These are phyloP conservation scores for Leucophenga maculata DNA, from an alignment of 2,888 invertebrate species.

Conservation along the genomic window DNA sequence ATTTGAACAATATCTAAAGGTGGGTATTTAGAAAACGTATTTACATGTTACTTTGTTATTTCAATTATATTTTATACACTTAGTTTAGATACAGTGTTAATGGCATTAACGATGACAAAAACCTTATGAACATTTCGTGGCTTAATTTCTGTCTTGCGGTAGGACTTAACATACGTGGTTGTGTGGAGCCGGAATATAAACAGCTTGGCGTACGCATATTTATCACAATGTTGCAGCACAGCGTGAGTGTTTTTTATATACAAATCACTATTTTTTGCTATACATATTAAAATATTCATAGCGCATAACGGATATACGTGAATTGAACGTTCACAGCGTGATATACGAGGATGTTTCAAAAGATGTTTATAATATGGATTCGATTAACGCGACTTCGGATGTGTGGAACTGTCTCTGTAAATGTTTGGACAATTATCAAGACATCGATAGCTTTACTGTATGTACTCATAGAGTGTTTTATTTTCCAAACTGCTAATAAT, in stretches of 20 bases:
- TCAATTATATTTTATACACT: not conserved
- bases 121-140: constrained; percentile 47
- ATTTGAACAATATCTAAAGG: constrained; percentile 60
- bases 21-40: no score
- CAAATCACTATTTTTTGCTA: not conserved
- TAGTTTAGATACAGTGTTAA: not conserved
- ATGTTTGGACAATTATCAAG: constrained; percentile 62
- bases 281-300: constrained; percentile 31
- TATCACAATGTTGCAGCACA: constrained; percentile 51
- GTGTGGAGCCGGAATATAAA: constrained; percentile 61
- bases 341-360: constrained; percentile 64
- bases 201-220: constrained; percentile 63
- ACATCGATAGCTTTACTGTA: constrained; percentile 58
- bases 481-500: not conserved
- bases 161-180: constrained; percentile 63
- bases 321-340: constrained; percentile 66
- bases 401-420: constrained; percentile 65
- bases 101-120: not conserved
- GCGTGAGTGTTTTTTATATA: constrained; percentile 49
- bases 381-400: constrained; percentile 45
- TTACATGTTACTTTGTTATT: no score
- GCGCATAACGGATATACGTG: constrained; percentile 53
- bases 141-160: constrained; percentile 65
- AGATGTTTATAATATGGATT: constrained; percentile 57
- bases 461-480: not conserved